Conservation (phyloP, 2,888 invertebrate genomes). For the Rosalia funebris region DNA sequence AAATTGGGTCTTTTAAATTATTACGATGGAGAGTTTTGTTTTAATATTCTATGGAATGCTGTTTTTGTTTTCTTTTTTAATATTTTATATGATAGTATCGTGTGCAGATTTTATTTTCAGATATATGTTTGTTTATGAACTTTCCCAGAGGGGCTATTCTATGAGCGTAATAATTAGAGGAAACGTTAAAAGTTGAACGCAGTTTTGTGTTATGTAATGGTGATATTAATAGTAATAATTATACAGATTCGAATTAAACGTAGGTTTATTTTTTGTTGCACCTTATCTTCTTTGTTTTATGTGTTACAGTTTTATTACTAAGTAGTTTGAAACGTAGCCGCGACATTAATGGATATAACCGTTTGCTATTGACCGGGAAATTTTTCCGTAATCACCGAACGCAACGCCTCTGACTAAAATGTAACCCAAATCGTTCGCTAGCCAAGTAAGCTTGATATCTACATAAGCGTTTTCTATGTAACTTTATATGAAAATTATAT, state of each 20-base stretch:
- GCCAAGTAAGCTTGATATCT: constrained; percentile 11
- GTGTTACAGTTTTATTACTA: constrained; percentile 26
- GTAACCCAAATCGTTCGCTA: constrained; percentile 12
- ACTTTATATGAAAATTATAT: constrained; percentile 27
- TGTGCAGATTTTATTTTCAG: constrained; percentile 33
- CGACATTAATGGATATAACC: neutral
- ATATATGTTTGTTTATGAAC: constrained; percentile 28
- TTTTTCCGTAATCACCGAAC: neutral
- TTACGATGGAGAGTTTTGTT: constrained; percentile 27
- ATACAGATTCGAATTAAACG: constrained; percentile 6
- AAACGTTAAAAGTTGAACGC: constrained; percentile 10
- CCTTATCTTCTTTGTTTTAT: constrained; percentile 22
- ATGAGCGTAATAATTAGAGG: constrained; percentile 1
- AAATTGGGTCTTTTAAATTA: constrained; percentile 27
- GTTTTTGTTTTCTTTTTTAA: constrained; percentile 33
- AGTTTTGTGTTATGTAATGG: constrained; percentile 8
- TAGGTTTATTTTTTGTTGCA: constrained; percentile 10
- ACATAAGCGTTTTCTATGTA: constrained; percentile 18
- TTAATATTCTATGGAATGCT: constrained; percentile 29
- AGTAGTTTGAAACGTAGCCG: neutral
- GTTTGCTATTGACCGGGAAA: neutral
- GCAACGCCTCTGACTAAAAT: neutral
- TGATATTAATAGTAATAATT: constrained; percentile 23
- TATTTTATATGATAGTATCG: constrained; percentile 18
- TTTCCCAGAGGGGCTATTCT: neutral